These are phyloP conservation scores for Eumaeus atala DNA, from an alignment of 1,140 invertebrate species.

Conservation along the genomic window DNA sequence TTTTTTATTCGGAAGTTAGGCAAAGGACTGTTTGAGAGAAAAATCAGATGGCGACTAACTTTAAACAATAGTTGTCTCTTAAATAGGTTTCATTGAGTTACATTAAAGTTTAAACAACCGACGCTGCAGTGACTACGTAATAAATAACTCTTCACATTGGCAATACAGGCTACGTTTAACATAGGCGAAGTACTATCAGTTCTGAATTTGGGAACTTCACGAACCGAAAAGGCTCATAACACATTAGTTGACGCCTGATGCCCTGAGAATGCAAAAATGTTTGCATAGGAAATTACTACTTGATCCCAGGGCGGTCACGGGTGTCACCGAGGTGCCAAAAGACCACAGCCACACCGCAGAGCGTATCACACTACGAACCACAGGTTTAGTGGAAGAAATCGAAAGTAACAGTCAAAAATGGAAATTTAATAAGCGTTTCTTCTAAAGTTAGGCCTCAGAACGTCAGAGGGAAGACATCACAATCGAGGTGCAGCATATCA, in stretches of 20 bases:
- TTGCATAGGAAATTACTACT: no score
- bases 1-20: no score
- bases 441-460: slow-evolving; percentile 3
- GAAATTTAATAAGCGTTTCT: neutral
- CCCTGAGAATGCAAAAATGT: no score
- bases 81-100: neutral
- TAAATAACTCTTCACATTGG: slow-evolving; percentile 24
- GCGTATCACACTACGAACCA: slow-evolving; percentile 3
- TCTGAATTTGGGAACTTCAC: no score
- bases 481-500: slow-evolving; percentile 5
- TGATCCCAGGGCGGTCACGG: no score
- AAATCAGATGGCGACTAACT: neutral
- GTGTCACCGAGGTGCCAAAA: no score
- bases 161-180: slow-evolving; percentile 1
- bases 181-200: no score
- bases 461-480: slow-evolving; percentile 11
- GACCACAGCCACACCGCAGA: no score
- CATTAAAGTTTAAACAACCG: slow-evolving; percentile 15
- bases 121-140: slow-evolving; percentile 23
- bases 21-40: neutral
- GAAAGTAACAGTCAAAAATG: slow-evolving; percentile 10
- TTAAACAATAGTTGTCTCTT: neutral
- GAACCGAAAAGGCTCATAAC: no score
- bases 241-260: no score
- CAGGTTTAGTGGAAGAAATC: slow-evolving; percentile 17